Evolutionary conservation across 1,140 invertebrate species (phyloP).

Genomic region (Leptopilina boulardi): DNA sequence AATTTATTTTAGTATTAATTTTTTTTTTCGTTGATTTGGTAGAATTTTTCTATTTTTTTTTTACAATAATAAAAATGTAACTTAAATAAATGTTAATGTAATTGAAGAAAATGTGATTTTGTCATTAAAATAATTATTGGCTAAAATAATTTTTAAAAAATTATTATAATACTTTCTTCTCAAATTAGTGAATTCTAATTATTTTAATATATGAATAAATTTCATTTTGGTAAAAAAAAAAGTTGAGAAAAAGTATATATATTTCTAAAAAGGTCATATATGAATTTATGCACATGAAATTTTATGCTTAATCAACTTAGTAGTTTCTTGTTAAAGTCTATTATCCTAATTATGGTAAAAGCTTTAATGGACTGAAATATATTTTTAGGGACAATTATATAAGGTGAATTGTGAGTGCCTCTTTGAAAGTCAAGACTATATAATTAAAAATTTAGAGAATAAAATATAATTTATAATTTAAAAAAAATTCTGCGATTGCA

Average conservation of each 20-base stretch:
- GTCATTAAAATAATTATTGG: too few relatives aligned
- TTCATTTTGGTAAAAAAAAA: background rate
- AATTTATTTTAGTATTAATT: background rate
- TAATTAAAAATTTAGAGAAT: background rate
- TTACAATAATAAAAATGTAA: too few relatives aligned
- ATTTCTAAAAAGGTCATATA: background rate
- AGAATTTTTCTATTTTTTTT: background rate
- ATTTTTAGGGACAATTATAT: constrained; percentile 14
- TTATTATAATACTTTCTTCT: background rate
- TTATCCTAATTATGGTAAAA: constrained; percentile 15
- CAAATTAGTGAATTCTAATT: background rate
- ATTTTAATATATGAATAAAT: background rate
- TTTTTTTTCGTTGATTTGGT: background rate
- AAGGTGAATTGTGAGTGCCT: constrained; percentile 4
- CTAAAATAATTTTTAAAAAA: too few relatives aligned
- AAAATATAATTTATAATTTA: background rate
- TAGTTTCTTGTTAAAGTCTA: constrained; percentile 14
- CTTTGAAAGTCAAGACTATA: constrained; percentile 3
- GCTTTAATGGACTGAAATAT: constrained; percentile 17
- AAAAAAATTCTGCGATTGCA: too few relatives aligned
- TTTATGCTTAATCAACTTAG: constrained; percentile 18
- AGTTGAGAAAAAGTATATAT: background rate
- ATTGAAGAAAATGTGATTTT: too few relatives aligned
- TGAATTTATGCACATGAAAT: constrained; percentile 17
- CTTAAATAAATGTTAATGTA: too few relatives aligned